Base-by-base conservation (phyloP, 2,888 invertebrate genomes). In the Apodemia zela region DNA sequence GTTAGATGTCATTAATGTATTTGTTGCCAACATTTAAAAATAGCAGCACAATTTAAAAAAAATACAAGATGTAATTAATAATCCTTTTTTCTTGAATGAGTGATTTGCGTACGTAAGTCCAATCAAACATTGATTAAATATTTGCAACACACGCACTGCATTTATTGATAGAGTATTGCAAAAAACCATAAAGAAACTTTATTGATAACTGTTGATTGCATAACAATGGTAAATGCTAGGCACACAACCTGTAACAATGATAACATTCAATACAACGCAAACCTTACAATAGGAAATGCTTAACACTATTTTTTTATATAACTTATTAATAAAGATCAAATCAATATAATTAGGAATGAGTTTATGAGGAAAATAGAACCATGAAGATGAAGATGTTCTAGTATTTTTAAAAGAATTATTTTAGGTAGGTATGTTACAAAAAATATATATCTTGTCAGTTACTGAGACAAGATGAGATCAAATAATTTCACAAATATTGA, bases 161-260 rank as follows among this genome's bases (percentile, higher is more conserved):
- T 79, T 87, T 86, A 87, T 87, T 84, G 73, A 75, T 77, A 76
- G 73, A 76, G 72, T 76, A 75, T 77, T 78, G 68, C 69, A 75
- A 76, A 79, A 82, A 82, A 79, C 84, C 84, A 83, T 84, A 87
- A 82, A 75, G 78, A 82, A 75, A 80, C 79, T 86, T 87, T 89
- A 90, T 89, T 89, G 89, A 85, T 88, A 87, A 87, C 81, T 82
- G 74, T 84, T 85, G 85, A 88, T 89, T 89, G 80, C 86, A 84
- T 84, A 89, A 89, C 88, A 89, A 87, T 87, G 83, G 82, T 77
- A 73, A 78, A 77, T 72, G 75, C 80, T 77, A 70, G 76, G 18
- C 76, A 76, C 79, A 75, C 77, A 84, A 85, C 84, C 84, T 84
- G 84, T 80, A 82, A 71, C 67, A 82, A 84, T 42, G 42, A 42